Evolutionary conservation across 2,888 invertebrate genomes (phyloP).

Genomic region (Cremastinae sp.): DNA sequence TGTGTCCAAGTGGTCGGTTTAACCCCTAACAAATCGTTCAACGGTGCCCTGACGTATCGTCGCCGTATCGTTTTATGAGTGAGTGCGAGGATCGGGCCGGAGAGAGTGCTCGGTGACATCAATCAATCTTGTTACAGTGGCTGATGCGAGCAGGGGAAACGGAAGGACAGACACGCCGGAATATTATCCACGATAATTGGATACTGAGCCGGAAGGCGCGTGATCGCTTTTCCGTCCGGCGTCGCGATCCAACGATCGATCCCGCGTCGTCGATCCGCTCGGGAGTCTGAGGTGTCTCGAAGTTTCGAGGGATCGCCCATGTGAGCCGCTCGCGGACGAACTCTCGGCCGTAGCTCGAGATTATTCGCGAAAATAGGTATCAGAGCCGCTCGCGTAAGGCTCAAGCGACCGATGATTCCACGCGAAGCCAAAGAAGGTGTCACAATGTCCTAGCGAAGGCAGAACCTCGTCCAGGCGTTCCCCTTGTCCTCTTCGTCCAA

Average conservation of each 20-base stretch:
- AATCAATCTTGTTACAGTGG: constrained; percentile 24
- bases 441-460: constrained; percentile 79
- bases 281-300: too few species aligned
- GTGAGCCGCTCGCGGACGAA: not conserved
- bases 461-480: constrained; percentile 71
- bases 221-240: not conserved
- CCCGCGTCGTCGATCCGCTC: too few species aligned
- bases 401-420: constrained; percentile 64
- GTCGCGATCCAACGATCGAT: too few species aligned
- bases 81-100: constrained; percentile 10
- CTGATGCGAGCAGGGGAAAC: constrained; percentile 14
- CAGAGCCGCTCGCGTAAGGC: constrained; percentile 63
- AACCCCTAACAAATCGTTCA: not conserved
- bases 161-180: constrained; percentile 1
- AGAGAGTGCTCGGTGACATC: constrained; percentile 41
- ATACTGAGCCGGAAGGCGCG: not conserved
- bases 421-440: constrained; percentile 60
- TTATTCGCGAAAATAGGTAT: constrained; percentile 66
- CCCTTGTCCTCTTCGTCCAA: constrained; percentile 72
- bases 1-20: not conserved
- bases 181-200: constrained; percentile 15
- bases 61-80: constrained; percentile 13
- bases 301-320: too few species aligned
- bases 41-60: not conserved
- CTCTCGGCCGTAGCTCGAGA: constrained; percentile 17